phyloP scores from a whole-genome alignment of 1,140 invertebrate species.

The Drosophila bocqueti region DNA sequence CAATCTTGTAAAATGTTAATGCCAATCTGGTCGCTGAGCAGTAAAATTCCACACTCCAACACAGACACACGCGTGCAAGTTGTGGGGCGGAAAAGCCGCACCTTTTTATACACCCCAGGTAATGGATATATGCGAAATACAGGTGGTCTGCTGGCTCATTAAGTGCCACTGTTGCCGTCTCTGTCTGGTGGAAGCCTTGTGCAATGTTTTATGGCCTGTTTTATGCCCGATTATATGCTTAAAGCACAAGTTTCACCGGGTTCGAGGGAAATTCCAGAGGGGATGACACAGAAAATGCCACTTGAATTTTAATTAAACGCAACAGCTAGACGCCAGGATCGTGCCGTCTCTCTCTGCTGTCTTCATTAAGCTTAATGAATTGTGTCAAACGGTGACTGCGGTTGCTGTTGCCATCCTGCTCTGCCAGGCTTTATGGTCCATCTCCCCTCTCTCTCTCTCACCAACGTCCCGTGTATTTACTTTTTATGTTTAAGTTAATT shows the following conservation, averaged over 20 bases:
- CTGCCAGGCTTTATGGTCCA: conserved; percentile 34
- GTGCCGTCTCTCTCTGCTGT: conserved; percentile 30
- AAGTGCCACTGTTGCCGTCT: conserved; percentile 28
- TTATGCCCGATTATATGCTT: conserved; percentile 82
- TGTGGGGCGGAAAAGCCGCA: conserved; percentile 26
- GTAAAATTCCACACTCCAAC: conserved; percentile 18
- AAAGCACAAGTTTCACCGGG: conserved; percentile 68
- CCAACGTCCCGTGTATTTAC: conserved; percentile 37
- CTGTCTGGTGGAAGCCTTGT: conserved; percentile 28
- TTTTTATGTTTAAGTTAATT: conserved; percentile 70
- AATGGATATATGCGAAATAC: conserved; percentile 5
- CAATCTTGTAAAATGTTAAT: conserved; percentile 46
- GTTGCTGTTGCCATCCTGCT: conserved; percentile 43
- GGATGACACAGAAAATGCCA: conserved; percentile 77
- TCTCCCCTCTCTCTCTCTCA: conserved; percentile 22
- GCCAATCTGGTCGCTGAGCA: conserved; percentile 33
- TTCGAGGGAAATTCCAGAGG: conserved; percentile 15
- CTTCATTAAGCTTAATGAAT: conserved; percentile 83
- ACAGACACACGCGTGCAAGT: background rate
- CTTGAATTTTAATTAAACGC: conserved; percentile 84
- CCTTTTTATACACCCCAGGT: conserved; percentile 32
- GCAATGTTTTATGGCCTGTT: conserved; percentile 78
- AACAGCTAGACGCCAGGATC: conserved; percentile 61
- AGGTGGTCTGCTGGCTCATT: conserved; percentile 30
- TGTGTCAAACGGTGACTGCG: conserved; percentile 76